Evolutionary conservation across 2,797 vertebrate genomes (phyloP), one percentile per base, ranked within the genome.

Genomic region (Phoeniculus purpureus): DNA sequence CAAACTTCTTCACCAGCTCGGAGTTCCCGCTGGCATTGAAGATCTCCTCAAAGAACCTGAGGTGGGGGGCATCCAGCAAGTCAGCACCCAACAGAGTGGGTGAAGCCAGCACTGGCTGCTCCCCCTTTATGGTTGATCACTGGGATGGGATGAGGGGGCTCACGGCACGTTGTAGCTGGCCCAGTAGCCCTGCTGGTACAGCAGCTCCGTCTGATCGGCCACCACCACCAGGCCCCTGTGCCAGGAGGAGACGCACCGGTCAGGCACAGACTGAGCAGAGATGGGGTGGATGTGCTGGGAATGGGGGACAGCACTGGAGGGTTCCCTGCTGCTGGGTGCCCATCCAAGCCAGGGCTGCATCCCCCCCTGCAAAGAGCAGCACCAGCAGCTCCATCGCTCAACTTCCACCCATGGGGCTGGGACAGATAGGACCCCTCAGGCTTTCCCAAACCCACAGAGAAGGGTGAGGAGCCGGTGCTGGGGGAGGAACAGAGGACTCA

Each of bases 81-180:
- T 6, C 45, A 72, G 82, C 50, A 14, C 4, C 19, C 8, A 26
- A 1, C 0, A 2, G 26, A 20, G 40, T 26, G 66, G 29, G 17
- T 45, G 7, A 64, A 62, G 75, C 37, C 31, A 10, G 74, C 2
- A 3, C 1, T 0, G 12, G 54, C n/a, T 23, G 34, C 27, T 74
- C 50, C 14, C 43, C 10, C 25, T 12, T 12, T 1, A 2, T 2
- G 4, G 34, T 9, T 12, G 0, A 2, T 43, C 43, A 43, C 43
- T 0, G 2, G 60, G 54, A 19, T 25, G 40, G 68, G 82, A 8
- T 0, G 23, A 82, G 43, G 47, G 22, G 29, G 64, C 98, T 94
- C 98, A 99, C 99, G 99, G 98, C 72, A 99, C 97, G 70, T 99
- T 99, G 97, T 98, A 99, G 97, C 99, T 99, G 80, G 99, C 98